Evolutionary conservation across 2,888 invertebrate species (phyloP), one percentile per base, ranked within the genome.

Genomic region (Eulithis prunata): DNA sequence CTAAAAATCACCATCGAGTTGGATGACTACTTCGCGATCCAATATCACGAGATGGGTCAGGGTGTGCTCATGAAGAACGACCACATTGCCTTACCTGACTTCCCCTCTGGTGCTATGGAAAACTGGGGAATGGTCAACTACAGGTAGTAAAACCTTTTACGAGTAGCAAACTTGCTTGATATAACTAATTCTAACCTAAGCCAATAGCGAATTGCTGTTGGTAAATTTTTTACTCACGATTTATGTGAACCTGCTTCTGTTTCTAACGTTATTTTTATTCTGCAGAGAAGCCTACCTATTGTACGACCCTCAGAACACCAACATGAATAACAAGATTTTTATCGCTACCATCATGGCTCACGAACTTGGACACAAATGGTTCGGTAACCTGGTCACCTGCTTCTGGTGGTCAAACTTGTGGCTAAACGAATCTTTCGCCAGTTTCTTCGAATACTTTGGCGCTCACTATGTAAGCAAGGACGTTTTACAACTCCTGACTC

Each of bases 61-160:
- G 90, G 88, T 21, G 69, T 76, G 21, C 75, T 84, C 0, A 93
- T 95, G 81, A 93, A 93, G 76, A 93, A 93, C 49, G 97, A 97
- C 76, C 95, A 96, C 71, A 95, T 96, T 43, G 97, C 97, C 14
- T 92, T 97, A 60, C 96, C 97, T 10, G 96, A 97, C 80, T 96
- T 97, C 84, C 94, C 95, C 10, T 95, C 96, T 72, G 96, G 96
- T 73, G 97, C 97, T 72, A 97, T 97, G 97, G 97, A 97, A 84
- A 97, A 97, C 84, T 97, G 97, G 97, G 97, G 97, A 67, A 93
- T 97, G 80, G 95, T 97, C 4, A 97, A 96, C 32, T 97, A 96
- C 91, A 95, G 95, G 95, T 95, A 41, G 13, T 51, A 28, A 46
- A 8, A n/a, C 6, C 21, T 21, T 21, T 46, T n/a, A 46, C 45